Conservation (phyloP, 2,113 vertebrate species). For the Alouatta palliata region DNA sequence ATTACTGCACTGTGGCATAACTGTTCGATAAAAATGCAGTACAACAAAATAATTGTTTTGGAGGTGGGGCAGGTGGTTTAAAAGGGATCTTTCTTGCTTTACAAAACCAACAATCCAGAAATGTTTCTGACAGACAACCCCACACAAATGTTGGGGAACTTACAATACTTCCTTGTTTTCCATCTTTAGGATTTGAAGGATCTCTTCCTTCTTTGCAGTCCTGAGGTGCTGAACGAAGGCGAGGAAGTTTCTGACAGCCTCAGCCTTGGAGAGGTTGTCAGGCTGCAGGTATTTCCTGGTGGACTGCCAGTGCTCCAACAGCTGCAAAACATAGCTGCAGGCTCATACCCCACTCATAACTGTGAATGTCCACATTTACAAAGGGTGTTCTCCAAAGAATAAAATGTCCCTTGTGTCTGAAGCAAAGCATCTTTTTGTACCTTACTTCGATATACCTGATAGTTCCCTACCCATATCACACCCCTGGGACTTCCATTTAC, state of each 20-base stretch:
- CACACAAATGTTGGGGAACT: constrained; percentile 68
- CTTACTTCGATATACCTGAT: neutral
- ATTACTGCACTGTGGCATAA: neutral
- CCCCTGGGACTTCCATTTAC: neutral
- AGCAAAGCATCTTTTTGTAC: neutral
- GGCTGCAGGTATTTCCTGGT: constrained; percentile 89
- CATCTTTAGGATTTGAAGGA: constrained; percentile 90
- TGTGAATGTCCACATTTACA: neutral
- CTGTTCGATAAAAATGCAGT: neutral
- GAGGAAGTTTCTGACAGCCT: constrained; percentile 91
- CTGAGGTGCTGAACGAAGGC: constrained; percentile 92
- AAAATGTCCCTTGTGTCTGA: neutral
- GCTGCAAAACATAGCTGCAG: constrained; percentile 77
- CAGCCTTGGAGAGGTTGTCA: constrained; percentile 89
- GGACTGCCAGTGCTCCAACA: constrained; percentile 91
- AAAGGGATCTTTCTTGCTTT: neutral
- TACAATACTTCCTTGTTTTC: constrained; percentile 93
- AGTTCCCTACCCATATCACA: neutral
- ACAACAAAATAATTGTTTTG: neutral
- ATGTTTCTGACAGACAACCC: neutral
- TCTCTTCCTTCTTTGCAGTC: constrained; percentile 91
- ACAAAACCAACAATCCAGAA: neutral
- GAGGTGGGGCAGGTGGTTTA: neutral
- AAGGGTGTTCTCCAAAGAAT: neutral
- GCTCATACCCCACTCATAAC: neutral